These are phyloP conservation scores for Hemicordylus capensis DNA, from an alignment of 2,113 vertebrate genomes.

Conservation along the genomic window DNA sequence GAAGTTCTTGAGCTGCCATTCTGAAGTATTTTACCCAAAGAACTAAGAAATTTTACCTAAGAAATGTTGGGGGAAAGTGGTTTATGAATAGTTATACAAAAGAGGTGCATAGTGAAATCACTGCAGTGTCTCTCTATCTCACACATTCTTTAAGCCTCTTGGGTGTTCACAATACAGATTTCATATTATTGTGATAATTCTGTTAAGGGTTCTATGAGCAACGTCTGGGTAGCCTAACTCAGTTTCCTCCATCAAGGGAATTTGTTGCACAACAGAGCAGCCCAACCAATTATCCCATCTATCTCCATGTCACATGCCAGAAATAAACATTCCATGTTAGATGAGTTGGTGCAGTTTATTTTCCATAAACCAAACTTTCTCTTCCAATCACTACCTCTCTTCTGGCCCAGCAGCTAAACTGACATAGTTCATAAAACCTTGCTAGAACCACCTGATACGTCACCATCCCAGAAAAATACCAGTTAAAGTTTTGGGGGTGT, in stretches of 20 bases:
- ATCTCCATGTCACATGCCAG: not conserved
- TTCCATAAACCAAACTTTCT: not conserved
- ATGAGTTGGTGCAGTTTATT: not conserved
- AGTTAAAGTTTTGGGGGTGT: not conserved
- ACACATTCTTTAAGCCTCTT: slow-evolving; percentile 40
- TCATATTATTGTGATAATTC: slow-evolving; percentile 31
- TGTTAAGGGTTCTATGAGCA: not conserved
- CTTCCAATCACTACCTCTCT: not conserved
- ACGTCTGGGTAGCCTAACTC: not conserved
- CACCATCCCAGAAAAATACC: not conserved
- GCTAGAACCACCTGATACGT: not conserved
- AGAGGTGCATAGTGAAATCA: slow-evolving; percentile 4
- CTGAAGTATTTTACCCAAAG: slow-evolving; percentile 57
- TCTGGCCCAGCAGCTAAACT: not conserved
- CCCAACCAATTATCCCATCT: not conserved
- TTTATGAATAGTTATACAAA: slow-evolving; percentile 11
- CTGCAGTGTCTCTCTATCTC: slow-evolving; percentile 8
- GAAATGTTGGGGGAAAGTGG: slow-evolving; percentile 13
- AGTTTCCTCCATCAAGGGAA: not conserved
- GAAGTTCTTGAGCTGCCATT: slow-evolving; percentile 48
- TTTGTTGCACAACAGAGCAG: not conserved
- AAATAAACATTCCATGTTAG: not conserved
- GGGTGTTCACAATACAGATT: slow-evolving; percentile 43
- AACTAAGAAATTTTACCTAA: slow-evolving; percentile 47
- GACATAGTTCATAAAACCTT: not conserved